A percentile compares a stretch with the other conserved stretches of the same genome.
Evolutionary conservation across 2,888 invertebrate genomes (phyloP).

Genomic region (Hofmannophila pseudospretella): DNA sequence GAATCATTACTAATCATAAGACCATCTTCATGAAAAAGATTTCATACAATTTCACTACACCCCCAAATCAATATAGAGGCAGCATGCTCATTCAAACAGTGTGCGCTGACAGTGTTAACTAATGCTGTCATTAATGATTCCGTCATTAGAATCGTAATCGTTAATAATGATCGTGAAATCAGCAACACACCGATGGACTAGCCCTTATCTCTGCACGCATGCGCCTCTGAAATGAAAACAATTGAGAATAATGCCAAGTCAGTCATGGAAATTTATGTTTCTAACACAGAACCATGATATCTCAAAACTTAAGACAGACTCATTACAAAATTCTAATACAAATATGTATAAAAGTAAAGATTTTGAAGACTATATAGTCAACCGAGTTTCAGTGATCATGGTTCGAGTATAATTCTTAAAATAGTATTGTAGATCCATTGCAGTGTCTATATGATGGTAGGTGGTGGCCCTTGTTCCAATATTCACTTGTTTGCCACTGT

Average conservation of each 20-base stretch:
- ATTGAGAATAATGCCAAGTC: constrained; percentile 74
- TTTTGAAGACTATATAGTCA: not conserved
- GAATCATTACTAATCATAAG: constrained; percentile 12
- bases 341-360: not conserved
- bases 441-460: constrained; percentile 28
- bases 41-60: constrained; percentile 2
- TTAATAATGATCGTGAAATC: constrained; percentile 40
- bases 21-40: constrained; percentile 10
- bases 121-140: constrained; percentile 43
- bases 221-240: constrained; percentile 78
- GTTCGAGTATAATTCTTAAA: constrained; percentile 44
- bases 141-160: constrained; percentile 31
- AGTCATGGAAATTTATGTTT: constrained; percentile 71
- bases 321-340: not conserved
- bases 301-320: constrained; percentile 16
- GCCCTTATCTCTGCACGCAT: constrained; percentile 74
- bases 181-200: constrained; percentile 72
- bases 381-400: constrained; percentile 40
- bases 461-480: constrained; percentile 53
- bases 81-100: constrained; percentile 72
- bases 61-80: constrained; percentile 49
- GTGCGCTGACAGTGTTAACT: constrained; percentile 63
- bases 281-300: not conserved
- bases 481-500: constrained; percentile 58
- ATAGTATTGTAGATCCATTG: constrained; percentile 59